These are phyloP conservation scores for Chloebia gouldiae DNA, from an alignment of 2,113 vertebrate genomes.

Conservation along the genomic window DNA sequence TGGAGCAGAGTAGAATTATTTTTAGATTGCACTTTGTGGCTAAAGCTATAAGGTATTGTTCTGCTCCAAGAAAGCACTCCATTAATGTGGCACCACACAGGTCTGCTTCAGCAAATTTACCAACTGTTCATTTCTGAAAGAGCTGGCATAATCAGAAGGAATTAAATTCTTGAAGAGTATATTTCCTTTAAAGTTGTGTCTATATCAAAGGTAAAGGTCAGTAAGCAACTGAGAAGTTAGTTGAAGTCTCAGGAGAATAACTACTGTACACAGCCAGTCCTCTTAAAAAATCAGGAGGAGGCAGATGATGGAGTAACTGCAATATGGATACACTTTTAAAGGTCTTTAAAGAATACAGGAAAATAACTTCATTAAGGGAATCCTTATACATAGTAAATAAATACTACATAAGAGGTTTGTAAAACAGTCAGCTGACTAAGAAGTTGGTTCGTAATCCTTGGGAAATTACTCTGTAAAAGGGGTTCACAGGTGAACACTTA, in stretches of 20 bases:
- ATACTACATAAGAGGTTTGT: background rate
- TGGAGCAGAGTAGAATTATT: conserved; percentile 40
- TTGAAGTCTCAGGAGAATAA: background rate
- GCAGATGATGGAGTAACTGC: background rate
- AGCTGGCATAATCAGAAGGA: background rate
- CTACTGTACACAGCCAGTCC: background rate
- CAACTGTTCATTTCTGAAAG: background rate
- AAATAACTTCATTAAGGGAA: background rate
- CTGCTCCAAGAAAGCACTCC: background rate
- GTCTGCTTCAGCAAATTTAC: background rate
- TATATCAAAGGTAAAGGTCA: background rate
- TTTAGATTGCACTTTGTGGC: conserved; percentile 28
- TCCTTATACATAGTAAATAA: background rate
- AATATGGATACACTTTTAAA: background rate
- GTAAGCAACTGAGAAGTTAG: background rate
- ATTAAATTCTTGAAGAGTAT: background rate
- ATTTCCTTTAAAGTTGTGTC: background rate
- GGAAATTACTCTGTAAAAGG: background rate
- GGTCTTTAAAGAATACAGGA: background rate
- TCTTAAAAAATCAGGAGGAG: background rate
- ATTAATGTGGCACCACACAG: background rate
- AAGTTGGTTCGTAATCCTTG: background rate
- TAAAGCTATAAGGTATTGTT: background rate
- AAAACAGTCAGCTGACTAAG: background rate
- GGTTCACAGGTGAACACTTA: background rate